Conservation (phyloP, 2,797 vertebrate genomes). For the Oreortyx pictus region DNA sequence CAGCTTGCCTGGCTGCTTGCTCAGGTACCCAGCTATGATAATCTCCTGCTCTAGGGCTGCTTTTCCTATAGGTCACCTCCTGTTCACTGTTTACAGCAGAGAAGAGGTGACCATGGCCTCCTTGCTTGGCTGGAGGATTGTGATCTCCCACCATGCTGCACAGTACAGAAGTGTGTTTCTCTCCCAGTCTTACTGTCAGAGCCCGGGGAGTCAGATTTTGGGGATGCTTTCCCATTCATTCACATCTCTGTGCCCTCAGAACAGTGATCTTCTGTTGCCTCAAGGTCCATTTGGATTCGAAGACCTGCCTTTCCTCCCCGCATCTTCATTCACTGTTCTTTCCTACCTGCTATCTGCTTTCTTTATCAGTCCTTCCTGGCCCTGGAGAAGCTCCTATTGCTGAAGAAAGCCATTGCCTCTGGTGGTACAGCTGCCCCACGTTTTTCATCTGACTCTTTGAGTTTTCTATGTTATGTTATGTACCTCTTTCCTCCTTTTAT, state of each 20-base stretch:
- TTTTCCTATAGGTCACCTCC: not conserved
- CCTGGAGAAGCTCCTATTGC: not conserved
- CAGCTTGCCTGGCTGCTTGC: too few species aligned
- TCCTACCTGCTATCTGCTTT: not conserved
- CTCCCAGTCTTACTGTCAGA: not conserved
- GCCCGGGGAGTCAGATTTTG: not conserved
- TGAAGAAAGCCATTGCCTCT: not conserved
- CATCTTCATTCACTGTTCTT: not conserved
- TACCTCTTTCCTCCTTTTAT: slow-evolving; percentile 12
- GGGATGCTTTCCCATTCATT: not conserved
- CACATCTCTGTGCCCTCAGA: not conserved
- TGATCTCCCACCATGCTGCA: not conserved
- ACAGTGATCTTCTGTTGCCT: not conserved
- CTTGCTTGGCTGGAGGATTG: not conserved
- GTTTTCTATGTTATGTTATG: not conserved
- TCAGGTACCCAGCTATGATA: too few species aligned
- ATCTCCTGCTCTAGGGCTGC: not conserved
- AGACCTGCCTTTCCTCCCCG: not conserved
- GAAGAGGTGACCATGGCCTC: fast-evolving
- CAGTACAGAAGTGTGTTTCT: not conserved
- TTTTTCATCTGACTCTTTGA: not conserved
- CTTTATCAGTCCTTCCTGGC: not conserved
- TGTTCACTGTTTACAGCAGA: not conserved
- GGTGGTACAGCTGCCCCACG: not conserved
- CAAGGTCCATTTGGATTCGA: not conserved